A percentile compares a stretch with the other conserved stretches of the same genome.
Conservation (phyloP, 2,797 vertebrate genomes). For the Coendou prehensilis region DNA sequence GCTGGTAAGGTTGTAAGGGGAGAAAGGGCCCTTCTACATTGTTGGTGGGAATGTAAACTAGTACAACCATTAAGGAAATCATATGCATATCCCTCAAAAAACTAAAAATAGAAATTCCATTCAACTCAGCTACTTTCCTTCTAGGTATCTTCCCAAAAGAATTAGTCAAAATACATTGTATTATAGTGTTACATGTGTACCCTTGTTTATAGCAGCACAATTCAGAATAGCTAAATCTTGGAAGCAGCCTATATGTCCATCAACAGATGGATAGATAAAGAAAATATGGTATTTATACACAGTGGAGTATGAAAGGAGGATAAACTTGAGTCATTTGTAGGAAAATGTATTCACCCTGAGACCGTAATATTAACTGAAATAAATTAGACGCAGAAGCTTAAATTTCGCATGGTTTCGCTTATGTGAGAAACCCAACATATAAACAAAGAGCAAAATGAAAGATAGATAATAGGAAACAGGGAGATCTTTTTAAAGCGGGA, state of each 20-base stretch:
- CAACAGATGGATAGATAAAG: background rate
- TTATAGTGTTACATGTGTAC: background rate
- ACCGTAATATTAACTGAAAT: background rate
- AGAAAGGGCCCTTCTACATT: background rate
- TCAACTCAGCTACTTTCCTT: background rate
- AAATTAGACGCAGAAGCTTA: background rate
- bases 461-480: background rate
- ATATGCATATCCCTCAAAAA: background rate
- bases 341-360: background rate
- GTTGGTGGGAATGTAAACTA: background rate
- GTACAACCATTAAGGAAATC: background rate
- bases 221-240: background rate
- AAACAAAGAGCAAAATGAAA: background rate
- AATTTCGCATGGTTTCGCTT: background rate
- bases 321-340: background rate
- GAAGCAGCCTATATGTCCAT: background rate
- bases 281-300: background rate
- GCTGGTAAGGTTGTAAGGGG: background rate
- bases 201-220: background rate
- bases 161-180: background rate
- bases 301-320: background rate
- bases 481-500: background rate
- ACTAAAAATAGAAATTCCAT: background rate
- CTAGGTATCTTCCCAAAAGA: background rate
- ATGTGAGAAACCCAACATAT: background rate